A percentile compares a stretch with the other conserved stretches of the same genome.
phyloP scores from a whole-genome alignment of 1,140 invertebrate species.

The Zaprionus camerounensis region DNA sequence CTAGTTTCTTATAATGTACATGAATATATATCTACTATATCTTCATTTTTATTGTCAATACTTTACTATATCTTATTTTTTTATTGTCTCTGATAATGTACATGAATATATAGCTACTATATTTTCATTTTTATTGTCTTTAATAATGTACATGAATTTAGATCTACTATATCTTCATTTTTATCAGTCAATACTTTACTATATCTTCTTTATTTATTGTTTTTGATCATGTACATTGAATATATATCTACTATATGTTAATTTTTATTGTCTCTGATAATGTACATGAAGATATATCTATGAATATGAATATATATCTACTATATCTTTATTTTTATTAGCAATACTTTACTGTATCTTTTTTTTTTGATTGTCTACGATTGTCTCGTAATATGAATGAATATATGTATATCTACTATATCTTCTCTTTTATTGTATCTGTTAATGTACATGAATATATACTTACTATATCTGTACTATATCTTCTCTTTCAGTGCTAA shows the following conservation, averaged over 20 bases:
- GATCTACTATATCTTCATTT: no score
- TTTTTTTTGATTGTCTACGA: no score
- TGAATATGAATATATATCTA: neutral
- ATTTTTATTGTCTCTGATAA: neutral
- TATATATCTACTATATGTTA: no score
- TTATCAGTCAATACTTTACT: no score
- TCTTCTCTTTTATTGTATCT: neutral
- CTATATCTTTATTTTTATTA: no score
- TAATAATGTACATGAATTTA: no score
- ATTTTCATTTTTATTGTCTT: neutral
- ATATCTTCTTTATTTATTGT: conserved; percentile 1
- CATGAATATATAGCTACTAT: no score
- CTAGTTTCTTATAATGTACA: neutral
- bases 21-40: neutral
- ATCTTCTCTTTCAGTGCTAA: conserved; percentile 68
- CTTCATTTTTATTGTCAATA: neutral
- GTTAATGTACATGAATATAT: neutral
- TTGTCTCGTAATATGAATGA: no score
- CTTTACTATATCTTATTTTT: no score
- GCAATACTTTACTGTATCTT: no score
- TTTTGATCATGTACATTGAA: neutral
- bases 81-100: neutral
- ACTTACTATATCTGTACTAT: neutral
- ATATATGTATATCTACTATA: neutral
- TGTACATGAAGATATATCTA: neutral